Evolutionary conservation across 2,113 vertebrate species (phyloP).

Genomic region (Clarias magur): DNA sequence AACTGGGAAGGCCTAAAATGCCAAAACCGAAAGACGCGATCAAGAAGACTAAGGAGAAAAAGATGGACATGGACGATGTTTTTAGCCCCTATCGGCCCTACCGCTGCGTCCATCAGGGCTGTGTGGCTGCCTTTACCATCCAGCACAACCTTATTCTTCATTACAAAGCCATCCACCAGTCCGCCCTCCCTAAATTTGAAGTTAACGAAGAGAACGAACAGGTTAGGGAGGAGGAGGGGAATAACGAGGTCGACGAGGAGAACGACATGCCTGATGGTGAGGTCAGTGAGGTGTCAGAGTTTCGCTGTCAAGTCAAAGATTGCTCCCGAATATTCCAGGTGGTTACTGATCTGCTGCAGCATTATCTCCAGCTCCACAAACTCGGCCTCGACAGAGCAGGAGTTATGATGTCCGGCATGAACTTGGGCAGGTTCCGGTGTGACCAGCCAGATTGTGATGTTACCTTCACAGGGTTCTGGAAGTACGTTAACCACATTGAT

Average conservation of each 20-base stretch:
- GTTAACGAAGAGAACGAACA: constrained; percentile 81
- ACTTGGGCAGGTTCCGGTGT: constrained; percentile 83
- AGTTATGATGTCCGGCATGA: constrained; percentile 73
- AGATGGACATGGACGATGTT: constrained; percentile 67
- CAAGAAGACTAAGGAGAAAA: constrained; percentile 80
- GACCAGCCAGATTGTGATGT: constrained; percentile 84
- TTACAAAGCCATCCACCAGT: constrained; percentile 92
- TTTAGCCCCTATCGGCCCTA: constrained; percentile 88
- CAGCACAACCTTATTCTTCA: constrained; percentile 97
- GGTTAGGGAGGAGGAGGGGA: constrained; percentile 64
- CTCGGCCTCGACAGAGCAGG: constrained; percentile 84
- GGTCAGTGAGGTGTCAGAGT: constrained; percentile 77
- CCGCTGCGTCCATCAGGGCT: constrained; percentile 91
- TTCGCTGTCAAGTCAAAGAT: constrained; percentile 90
- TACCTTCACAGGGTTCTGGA: constrained; percentile 81
- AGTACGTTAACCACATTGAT: constrained; percentile 85
- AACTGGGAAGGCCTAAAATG: constrained; percentile 44
- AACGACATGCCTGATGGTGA: constrained; percentile 69
- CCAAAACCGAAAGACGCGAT: constrained; percentile 51
- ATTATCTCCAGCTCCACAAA: constrained; percentile 90
- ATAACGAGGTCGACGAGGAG: constrained; percentile 69
- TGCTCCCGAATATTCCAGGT: constrained; percentile 92
- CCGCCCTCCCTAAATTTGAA: constrained; percentile 82
- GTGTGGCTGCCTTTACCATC: constrained; percentile 91
- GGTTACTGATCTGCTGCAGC: constrained; percentile 85